Base-by-base conservation (phyloP, 2,888 invertebrate genomes). In the Melolontha melolontha region DNA sequence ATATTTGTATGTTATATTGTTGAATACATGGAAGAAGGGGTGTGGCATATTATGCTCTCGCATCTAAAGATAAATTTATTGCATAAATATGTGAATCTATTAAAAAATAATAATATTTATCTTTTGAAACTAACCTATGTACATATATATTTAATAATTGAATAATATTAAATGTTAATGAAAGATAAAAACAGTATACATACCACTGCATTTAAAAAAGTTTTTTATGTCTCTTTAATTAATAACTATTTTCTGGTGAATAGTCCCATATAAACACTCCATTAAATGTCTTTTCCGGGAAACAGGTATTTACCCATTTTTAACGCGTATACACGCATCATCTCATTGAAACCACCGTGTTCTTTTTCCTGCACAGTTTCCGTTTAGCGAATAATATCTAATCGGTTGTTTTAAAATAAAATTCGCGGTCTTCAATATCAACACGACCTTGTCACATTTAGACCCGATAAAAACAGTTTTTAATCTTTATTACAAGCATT, bases 291-390 rank as follows among this genome's bases (percentile, higher is more conserved):
- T 22, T 22, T 57, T 57, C 57, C 57, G 57, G 57, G 57, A 57
- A 57, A 57, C 22, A 57, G 57, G 27, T 57, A 57, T 57, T 57
- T 57, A 57, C 44, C 57, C 57, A 57, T 27, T 57, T 57, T 29
- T 44, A 44, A 39, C 41, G 14, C 22, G 27, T 22, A 7, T 34
- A 34, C 8, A 16, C 12, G 39, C 10, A 40, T 39, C 39, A 39
- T 54, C 40, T 40, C 12, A 16, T 34, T 54, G 27, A 34, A 54
- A 16, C 54, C 0, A 54, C 39, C 16, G 10, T 54, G 12, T 5
- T 44, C 12, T 44, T 5, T n/a, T 10, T 34, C 14, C 39, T 54
- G 10, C 54, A 17, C 8, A 16, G 39, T 27, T 54, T 54, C 54
- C 54, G 34, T 54, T 52, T 51, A 10, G 17, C 27, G 29, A 27